Evolutionary conservation across 2,113 vertebrate species (phyloP).

Genomic region (Setophaga coronata): DNA sequence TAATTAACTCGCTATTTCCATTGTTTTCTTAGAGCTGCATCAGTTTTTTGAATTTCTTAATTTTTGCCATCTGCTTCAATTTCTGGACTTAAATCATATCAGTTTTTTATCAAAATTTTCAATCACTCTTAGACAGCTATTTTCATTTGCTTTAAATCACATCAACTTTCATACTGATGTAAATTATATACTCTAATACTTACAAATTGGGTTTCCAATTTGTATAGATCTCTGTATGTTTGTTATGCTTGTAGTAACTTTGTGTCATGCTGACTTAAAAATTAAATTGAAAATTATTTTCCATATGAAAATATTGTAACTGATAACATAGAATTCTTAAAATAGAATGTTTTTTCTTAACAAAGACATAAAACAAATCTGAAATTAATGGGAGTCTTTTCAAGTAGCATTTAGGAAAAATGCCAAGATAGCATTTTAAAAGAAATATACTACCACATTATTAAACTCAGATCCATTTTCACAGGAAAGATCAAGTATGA

Average conservation of each 20-base stretch:
- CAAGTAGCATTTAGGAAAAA: not conserved
- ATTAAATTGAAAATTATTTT: not conserved
- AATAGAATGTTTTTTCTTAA: not conserved
- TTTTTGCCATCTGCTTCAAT: constrained; percentile 24
- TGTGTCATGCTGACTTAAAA: not conserved
- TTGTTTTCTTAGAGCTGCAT: not conserved
- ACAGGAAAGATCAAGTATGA: not conserved
- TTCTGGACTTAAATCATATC: constrained; percentile 28
- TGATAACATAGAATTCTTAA: not conserved
- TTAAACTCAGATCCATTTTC: constrained; percentile 5
- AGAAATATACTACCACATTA: not conserved
- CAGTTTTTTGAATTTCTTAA: constrained; percentile 7
- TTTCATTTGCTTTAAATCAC: constrained; percentile 43
- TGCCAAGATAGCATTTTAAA: not conserved
- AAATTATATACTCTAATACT: not conserved
- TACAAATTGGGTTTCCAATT: not conserved
- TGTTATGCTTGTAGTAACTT: not conserved
- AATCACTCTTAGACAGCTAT: constrained; percentile 17
- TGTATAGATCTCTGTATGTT: not conserved
- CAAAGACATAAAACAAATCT: not conserved
- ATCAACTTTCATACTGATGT: not conserved
- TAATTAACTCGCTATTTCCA: not conserved
- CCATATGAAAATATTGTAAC: not conserved
- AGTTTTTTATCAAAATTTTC: constrained; percentile 40
- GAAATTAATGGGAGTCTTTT: not conserved